Conservation (phyloP, 2,797 vertebrate species). For the Hafferia zeledoni region DNA sequence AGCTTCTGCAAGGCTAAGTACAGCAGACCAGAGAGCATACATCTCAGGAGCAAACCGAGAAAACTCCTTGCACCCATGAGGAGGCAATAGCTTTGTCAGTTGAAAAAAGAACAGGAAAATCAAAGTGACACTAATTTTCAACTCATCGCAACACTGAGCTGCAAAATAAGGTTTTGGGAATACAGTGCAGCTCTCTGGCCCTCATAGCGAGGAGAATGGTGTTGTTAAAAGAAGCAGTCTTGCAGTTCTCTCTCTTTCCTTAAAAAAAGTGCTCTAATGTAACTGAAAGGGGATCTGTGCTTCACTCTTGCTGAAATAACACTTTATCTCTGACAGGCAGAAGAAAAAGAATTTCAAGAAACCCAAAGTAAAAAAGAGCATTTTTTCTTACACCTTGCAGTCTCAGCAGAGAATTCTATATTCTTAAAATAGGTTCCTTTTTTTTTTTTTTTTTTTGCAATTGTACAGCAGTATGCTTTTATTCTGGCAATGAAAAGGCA, state of each 20-base stretch:
- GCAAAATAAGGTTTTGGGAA: background rate
- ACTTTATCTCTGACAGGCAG: background rate
- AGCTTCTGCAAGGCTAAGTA: background rate
- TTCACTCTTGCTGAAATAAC: background rate
- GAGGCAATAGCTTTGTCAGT: background rate
- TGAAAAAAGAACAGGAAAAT: background rate
- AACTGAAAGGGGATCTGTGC: background rate
- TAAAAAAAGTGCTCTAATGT: background rate
- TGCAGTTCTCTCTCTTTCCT: background rate
- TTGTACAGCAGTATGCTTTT: background rate
- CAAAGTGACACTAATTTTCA: background rate
- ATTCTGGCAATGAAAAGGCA: background rate
- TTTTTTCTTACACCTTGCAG: constrained; percentile 18
- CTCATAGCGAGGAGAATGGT: background rate
- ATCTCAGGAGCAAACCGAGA: background rate
- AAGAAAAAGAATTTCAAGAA: background rate
- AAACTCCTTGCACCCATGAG: background rate
- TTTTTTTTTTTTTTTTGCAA: background rate
- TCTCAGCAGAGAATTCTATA: background rate
- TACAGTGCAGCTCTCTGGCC: background rate
- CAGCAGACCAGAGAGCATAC: background rate
- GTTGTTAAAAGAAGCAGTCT: background rate
- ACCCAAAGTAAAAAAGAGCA: background rate
- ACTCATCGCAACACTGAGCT: background rate
- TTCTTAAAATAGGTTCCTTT: background rate